phyloP scores from a whole-genome alignment of 2,113 vertebrate species.

The Geococcyx californianus region DNA sequence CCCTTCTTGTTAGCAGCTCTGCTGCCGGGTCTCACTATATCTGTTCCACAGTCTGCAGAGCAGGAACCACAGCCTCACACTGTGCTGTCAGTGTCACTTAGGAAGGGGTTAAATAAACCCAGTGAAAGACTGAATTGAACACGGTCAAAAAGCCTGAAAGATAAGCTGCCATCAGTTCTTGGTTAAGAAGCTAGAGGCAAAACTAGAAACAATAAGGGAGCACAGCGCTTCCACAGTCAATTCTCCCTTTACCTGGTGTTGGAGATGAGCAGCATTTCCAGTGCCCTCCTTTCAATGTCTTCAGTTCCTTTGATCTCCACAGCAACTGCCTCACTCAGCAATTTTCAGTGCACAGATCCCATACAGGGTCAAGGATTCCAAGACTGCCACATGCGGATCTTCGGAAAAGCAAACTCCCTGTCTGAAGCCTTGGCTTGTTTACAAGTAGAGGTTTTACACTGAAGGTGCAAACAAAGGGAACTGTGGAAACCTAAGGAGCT shows the following conservation, averaged over 20 bases:
- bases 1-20: background rate
- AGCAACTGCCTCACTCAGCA: background rate
- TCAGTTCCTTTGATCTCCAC: slow-evolving; percentile 3
- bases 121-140: background rate
- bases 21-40: background rate
- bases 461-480: background rate
- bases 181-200: background rate
- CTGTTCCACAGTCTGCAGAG: background rate
- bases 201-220: background rate
- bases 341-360: background rate
- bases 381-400: background rate
- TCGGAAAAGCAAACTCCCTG: background rate
- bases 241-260: background rate
- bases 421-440: background rate
- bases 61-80: background rate
- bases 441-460: background rate
- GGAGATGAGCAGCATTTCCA: background rate
- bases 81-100: background rate
- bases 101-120: background rate
- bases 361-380: background rate
- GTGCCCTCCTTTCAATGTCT: background rate
- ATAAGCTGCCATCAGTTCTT: background rate
- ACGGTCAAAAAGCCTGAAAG: background rate
- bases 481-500: background rate
- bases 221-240: background rate